Evolutionary conservation across 2,797 vertebrate genomes (phyloP), one percentile per base, ranked within the genome.

Genomic region (Sternotherus odoratus): DNA sequence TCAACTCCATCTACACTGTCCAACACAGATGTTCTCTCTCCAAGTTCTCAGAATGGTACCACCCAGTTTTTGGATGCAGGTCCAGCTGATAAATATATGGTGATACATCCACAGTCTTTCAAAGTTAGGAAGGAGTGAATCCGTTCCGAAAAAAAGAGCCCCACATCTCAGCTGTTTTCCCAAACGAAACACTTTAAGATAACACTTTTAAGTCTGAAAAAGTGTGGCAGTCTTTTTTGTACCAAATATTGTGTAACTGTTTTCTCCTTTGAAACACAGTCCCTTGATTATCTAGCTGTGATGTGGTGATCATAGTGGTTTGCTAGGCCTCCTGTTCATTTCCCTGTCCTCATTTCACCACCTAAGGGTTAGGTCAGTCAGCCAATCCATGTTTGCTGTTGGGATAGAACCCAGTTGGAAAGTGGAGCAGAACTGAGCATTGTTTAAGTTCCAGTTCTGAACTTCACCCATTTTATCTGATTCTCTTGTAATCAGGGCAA

Each of bases 141-240:
- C 56, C 28, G 24, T 69, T 77, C 7, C 48, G 79, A 5, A 0
- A 4, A 77, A 57, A 66, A 2, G 33, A 50, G 75, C 24, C 39
- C 69, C 28, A 88, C 12, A 26, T 88, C 79, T 93, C 92, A 90
- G 50, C 49, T 85, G 1, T 75, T 93, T 28, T 39, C 89, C 53
- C 46, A 39, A 83, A 80, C 85, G 46, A 87, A 88, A 91, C 75
- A 69, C 36, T 69, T 80, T 49, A 0, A 85, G 54, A 63, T 77
- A 94, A 28, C 75, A 13, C 36, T 9, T 9, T 85, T 60, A 30
- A 63, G 21, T 57, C 80, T 91, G 56, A 69, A 0, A 1, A 49
- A 26, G 4, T 3, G 24, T 50, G 8, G 87, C 75, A 88, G 78
- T 46, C 15, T 77, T 79, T 69, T 82, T 94, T 33, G 2, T n/a